Evolutionary conservation across 2,113 vertebrate species (phyloP).

Genomic region (Ramphastos sulfuratus): DNA sequence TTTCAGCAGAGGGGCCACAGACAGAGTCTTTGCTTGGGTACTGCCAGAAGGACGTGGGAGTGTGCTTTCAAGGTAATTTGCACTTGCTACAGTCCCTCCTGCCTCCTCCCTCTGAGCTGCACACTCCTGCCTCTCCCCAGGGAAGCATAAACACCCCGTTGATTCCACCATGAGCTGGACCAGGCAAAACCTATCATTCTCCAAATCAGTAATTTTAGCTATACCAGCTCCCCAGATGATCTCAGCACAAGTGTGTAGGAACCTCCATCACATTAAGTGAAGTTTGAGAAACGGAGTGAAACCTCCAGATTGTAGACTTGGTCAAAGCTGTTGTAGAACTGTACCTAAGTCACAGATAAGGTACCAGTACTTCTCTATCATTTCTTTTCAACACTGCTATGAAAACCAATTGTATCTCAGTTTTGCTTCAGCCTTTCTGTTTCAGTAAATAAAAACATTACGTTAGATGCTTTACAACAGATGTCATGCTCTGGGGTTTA

Average conservation of each 20-base stretch:
- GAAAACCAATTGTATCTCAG: neutral
- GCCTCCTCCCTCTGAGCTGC: neutral
- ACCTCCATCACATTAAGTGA: fast-evolving
- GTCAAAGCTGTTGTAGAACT: neutral
- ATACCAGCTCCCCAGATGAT: neutral
- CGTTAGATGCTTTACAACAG: neutral
- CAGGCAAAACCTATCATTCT: neutral
- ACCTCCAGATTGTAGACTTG: neutral
- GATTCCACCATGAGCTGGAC: neutral
- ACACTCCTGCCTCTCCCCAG: neutral
- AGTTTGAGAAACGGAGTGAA: neutral
- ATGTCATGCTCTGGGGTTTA: neutral
- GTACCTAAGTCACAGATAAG: neutral
- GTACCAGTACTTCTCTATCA: neutral
- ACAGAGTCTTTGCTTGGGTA: neutral
- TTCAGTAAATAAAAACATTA: neutral
- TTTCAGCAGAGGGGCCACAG: neutral
- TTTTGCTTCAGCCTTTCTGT: constrained; percentile 8
- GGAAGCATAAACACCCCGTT: neutral
- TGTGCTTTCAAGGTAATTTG: neutral
- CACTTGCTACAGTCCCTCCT: neutral
- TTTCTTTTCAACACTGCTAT: neutral
- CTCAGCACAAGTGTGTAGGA: neutral
- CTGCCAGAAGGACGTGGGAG: neutral
- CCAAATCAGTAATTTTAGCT: neutral